phyloP scores from a whole-genome alignment of 1,140 invertebrate genomes.

The Chironomus striatipennis region DNA sequence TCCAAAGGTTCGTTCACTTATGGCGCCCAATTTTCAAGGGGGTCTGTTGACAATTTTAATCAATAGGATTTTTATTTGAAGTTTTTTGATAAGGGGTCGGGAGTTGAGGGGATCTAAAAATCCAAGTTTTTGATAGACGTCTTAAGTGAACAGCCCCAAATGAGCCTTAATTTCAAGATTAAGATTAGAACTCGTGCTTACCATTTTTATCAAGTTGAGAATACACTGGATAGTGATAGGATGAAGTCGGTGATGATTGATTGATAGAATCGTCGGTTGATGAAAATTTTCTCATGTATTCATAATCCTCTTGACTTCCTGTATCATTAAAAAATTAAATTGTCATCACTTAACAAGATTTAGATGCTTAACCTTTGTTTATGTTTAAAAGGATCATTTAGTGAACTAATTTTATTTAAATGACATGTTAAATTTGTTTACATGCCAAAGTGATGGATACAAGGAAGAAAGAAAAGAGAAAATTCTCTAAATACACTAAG shows the following conservation, averaged over 20 bases:
- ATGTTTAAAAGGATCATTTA: neutral
- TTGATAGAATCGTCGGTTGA: constrained; percentile 3
- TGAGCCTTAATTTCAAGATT: no score
- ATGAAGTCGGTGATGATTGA: constrained; percentile 10
- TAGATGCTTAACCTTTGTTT: neutral
- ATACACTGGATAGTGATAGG: constrained; percentile 16
- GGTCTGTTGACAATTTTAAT: no score
- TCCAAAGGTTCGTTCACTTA: no score
- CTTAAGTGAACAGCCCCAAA: no score
- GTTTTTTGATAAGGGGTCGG: no score
- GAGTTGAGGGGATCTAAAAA: no score
- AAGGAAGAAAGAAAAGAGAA: neutral
- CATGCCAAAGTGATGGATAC: neutral
- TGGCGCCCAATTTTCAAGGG: neutral
- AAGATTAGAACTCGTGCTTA: neutral
- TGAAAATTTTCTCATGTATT: constrained; percentile 22
- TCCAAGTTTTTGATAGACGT: no score
- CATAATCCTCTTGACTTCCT: constrained; percentile 16
- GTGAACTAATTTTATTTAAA: neutral
- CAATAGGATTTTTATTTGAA: no score
- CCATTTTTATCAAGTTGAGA: constrained; percentile 19
- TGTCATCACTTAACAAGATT: neutral
- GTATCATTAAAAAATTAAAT: neutral
- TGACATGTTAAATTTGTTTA: neutral
- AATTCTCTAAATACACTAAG: neutral